Evolutionary conservation across 35 echinoderm and acorn worm species (phyloP), one percentile per base, ranked within the genome.

Genomic region (Diadema setosum): DNA sequence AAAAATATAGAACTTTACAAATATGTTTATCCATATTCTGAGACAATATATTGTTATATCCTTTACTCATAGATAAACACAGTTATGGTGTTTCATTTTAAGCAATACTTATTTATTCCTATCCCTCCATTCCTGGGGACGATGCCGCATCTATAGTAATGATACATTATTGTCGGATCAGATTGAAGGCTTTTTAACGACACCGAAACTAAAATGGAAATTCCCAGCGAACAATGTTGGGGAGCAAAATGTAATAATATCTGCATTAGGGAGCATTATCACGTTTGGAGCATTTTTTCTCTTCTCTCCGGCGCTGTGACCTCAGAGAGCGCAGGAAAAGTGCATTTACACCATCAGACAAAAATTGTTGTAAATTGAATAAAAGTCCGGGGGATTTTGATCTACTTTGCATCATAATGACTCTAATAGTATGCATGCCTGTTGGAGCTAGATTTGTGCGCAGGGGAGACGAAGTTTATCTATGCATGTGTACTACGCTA

Each of bases 291-390:
- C 30, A 27, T 11, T n/a, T 60, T 59, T 59, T 60, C 30, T 30
- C 7, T 16, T 20, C 58, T 67, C 63, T 67, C 30, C 16, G 21
- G 23, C 58, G 30, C 15, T 12, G 63, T 67, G 63, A 67, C 63
- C 63, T 67, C 63, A 67, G 37, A 67, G 20, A 33, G 63, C 9
- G 37, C 63, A 67, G 63, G 63, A 67, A 67, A 67, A 67, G 63
- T 67, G 63, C 63, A 67, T 67, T 67, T 67, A 67, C 63, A 67
- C 63, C 63, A 67, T 67, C 63, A 34, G 27, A 33, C 27, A 8
- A 32, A 67, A 67, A 67, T 67, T 67, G 63, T 67, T 67, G 27
- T 67, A 67, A 67, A 67, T 67, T 67, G 63, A 67, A 67, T 67
- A 67, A 67, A 67, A 67, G 63, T 67, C 30, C 63, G 63, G 63